Evolutionary conservation across 2,888 invertebrate species (phyloP).

Genomic region (Branchipolynoe longqiensis): DNA sequence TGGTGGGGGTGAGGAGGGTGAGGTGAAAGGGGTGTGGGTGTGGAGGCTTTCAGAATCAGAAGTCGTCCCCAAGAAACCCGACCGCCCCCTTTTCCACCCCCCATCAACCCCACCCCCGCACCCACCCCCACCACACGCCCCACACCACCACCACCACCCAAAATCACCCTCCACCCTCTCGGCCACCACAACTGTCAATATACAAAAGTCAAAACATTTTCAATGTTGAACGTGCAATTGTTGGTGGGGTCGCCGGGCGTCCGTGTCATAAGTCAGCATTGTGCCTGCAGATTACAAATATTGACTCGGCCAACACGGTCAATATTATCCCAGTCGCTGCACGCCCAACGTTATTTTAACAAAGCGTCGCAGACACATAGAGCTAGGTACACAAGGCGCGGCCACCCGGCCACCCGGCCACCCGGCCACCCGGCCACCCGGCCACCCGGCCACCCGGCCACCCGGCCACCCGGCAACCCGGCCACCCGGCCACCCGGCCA

Average conservation of each 20-base stretch:
- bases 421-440: neutral
- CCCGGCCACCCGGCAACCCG: neutral
- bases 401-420: neutral
- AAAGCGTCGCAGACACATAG: conserved; percentile 50
- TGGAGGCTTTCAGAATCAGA: too few relatives aligned
- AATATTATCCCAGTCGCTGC: conserved; percentile 17
- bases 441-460: neutral
- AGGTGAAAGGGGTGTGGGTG: too few relatives aligned
- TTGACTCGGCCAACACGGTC: conserved; percentile 32
- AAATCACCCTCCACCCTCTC: too few relatives aligned
- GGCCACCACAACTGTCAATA: conserved; percentile 54
- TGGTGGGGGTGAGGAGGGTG: too few relatives aligned
- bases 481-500: neutral
- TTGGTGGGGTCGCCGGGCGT: neutral
- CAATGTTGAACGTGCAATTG: conserved; percentile 56
- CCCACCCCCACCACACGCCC: too few relatives aligned
- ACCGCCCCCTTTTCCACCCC: neutral
- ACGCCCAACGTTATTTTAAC: conserved; percentile 53
- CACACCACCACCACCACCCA: too few relatives aligned
- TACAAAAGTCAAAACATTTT: conserved; percentile 56
- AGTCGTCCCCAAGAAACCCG: too few relatives aligned
- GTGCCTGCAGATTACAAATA: conserved; percentile 48
- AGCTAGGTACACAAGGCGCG: conserved; percentile 24
- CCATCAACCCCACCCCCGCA: too few relatives aligned
- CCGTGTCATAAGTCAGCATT: conserved; percentile 50